Evolutionary conservation across 2,797 vertebrate genomes (phyloP), one percentile per base, ranked within the genome.

Genomic region (Gastrophryne carolinensis): DNA sequence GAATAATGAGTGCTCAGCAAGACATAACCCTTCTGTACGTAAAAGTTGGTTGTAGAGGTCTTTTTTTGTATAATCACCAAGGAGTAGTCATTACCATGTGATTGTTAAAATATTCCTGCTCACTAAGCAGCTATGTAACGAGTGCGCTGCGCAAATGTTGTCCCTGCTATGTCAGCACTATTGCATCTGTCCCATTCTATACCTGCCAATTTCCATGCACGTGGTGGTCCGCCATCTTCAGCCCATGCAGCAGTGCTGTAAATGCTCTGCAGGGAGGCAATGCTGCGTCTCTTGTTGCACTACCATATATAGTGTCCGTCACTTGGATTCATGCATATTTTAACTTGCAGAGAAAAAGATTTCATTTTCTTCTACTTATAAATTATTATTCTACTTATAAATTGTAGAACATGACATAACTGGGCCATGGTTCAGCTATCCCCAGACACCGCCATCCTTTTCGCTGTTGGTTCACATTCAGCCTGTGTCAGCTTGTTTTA

Each of bases 321-420:
- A 29, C 50, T 35, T 35, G n/a, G 35, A 61, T 75, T 83, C 78
- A 81, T 86, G 83, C 74, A 1, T 86, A 73, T 86, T 88, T 87
- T 77, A 83, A 68, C 77, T 72, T 57, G 57, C 75, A 66, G 74
- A 72, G 78, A 71, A 67, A 78, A 72, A 30, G 71, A 47, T 80
- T 63, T 44, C n/a, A 84, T 70, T 70, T 41, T 60, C 80, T 75
- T 73, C 24, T 58, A 83, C 32, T 54, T 54, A n/a, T n/a, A n/a
- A n/a, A n/a, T n/a, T n/a, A n/a, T n/a, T n/a, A n/a, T n/a, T n/a
- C n/a, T n/a, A 8, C 75, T 81, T 88, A 86, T 81, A 88, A 87
- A 87, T 84, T 85, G 67, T 53, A 58, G 17, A 61, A 72, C 76
- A 70, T 72, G 73, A 81, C 81, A 79, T 75, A 67, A 29, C 79